Percentiles rank a stretch among this genome's conserved stretches.
phyloP scores from a whole-genome alignment of 2,113 vertebrate genomes.

The Plecotus auritus region DNA sequence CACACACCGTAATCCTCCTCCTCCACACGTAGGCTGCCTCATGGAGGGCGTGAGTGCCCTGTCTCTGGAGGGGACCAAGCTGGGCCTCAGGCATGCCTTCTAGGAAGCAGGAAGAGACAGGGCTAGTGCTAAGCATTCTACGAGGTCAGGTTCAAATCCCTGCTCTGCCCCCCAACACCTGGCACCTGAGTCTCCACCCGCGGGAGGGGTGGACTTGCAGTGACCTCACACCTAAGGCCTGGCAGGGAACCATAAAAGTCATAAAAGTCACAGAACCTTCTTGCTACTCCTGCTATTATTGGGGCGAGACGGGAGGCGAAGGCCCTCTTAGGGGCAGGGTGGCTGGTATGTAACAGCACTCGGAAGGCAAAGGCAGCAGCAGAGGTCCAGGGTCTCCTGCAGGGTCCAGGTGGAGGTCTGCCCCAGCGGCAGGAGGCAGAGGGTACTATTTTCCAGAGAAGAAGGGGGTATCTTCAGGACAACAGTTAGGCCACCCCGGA shows the following conservation, averaged over 20 bases:
- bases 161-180: accelerated
- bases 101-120: neutral
- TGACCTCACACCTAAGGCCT: neutral
- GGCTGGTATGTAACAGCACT: no score
- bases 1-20: neutral
- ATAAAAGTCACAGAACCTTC: neutral
- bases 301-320: neutral
- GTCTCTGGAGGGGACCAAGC: neutral
- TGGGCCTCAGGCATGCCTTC: neutral
- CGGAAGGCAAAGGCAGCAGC: accelerated
- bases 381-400: neutral
- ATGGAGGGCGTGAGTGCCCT: neutral
- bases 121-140: neutral
- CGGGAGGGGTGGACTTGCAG: no score
- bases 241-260: neutral
- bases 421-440: neutral
- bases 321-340: neutral
- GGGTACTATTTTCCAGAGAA: neutral
- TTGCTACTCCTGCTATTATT: neutral
- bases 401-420: accelerated
- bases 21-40: neutral
- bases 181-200: neutral
- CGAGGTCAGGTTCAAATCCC: neutral
- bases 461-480: neutral
- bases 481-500: no score